Conservation (phyloP, 2,113 vertebrate genomes). For the Gorsachius goisagi region DNA sequence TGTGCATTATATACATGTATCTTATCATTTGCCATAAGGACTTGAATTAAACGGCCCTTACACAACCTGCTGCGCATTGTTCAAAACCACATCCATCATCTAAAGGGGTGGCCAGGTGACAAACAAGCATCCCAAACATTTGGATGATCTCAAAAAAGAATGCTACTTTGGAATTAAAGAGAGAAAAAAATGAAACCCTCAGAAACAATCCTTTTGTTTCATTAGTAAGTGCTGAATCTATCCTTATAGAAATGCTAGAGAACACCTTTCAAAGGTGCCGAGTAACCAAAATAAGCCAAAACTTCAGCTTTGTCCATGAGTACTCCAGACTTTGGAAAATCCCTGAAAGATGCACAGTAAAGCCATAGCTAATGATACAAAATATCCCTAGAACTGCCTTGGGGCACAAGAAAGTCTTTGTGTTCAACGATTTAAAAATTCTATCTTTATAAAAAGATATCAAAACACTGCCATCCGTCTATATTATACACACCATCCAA, state of each 20-base stretch:
- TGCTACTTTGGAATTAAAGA: neutral
- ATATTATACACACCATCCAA: neutral
- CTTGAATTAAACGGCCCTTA: neutral
- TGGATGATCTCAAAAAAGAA: neutral
- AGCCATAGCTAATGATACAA: neutral
- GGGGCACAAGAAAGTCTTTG: neutral
- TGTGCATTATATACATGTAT: neutral
- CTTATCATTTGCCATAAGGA: neutral
- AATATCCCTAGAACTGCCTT: neutral
- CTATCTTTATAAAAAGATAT: neutral
- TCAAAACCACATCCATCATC: neutral
- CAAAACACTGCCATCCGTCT: neutral
- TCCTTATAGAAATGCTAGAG: neutral
- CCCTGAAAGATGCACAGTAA: neutral
- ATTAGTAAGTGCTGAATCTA: neutral
- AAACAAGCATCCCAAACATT: neutral
- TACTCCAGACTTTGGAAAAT: neutral
- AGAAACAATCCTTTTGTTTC: neutral
- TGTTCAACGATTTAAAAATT: neutral
- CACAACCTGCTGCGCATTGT: neutral
- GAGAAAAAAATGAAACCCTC: neutral
- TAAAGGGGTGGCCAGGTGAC: neutral
- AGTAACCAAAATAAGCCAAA: neutral
- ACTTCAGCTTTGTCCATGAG: neutral
- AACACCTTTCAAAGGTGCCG: neutral